These are phyloP conservation scores for Malacosoma neustria DNA, from an alignment of 2,888 invertebrate genomes.

Conservation along the genomic window DNA sequence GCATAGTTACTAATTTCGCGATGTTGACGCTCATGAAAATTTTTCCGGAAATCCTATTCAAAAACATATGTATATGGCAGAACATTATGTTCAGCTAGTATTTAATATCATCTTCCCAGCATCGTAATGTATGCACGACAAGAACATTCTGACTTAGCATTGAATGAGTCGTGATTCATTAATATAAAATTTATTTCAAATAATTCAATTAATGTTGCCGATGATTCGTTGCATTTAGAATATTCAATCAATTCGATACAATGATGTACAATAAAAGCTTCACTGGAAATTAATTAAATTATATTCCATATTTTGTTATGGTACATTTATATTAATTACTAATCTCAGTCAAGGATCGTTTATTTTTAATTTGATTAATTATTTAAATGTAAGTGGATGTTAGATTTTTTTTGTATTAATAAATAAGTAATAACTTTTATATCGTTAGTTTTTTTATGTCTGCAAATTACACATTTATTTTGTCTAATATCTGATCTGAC, in stretches of 20 bases:
- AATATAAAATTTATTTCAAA: not conserved
- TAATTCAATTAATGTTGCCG: not conserved
- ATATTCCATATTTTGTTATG: not conserved
- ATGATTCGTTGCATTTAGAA: not conserved
- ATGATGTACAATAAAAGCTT: not conserved
- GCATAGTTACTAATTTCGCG: no score
- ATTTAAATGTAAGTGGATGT: not conserved
- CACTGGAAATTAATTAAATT: not conserved
- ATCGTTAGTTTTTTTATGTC: no score
- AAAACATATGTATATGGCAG: no score
- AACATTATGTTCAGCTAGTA: no score
- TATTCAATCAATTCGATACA: not conserved
- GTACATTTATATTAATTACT: not conserved
- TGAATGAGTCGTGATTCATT: not conserved
- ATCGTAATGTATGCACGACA: no score
- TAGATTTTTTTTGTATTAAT: not conserved
- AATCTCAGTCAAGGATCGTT: not conserved
- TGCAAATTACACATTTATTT: no score
- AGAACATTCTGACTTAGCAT: no score
- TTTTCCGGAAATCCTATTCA: no score
- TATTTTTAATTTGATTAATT: not conserved
- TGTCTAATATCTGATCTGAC: no score
- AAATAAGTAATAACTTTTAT: no score
- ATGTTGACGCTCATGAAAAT: no score
- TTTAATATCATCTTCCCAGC: no score